Percentiles rank a stretch among this genome's conserved stretches.
These are phyloP conservation scores for Rugalucina vietnamica DNA, from an alignment of 2,888 invertebrate species.

Conservation along the genomic window DNA sequence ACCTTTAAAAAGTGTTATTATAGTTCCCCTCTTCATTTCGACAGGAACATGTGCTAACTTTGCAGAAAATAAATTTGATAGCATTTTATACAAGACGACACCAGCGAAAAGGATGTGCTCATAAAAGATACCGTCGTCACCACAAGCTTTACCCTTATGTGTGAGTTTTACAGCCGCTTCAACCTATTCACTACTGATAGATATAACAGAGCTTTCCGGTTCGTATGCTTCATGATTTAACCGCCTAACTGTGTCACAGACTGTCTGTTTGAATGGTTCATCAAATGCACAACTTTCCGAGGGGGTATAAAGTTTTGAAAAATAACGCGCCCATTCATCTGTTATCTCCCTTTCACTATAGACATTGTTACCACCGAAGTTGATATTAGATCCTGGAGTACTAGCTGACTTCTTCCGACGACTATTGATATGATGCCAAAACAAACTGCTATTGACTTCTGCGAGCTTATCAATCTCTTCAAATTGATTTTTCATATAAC, in stretches of 20 bases:
- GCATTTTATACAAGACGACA: background rate
- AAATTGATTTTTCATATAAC: background rate
- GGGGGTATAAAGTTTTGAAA: background rate
- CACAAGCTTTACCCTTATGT: background rate
- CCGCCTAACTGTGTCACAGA: background rate
- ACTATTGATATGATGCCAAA: background rate
- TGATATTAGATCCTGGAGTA: background rate
- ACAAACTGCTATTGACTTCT: background rate
- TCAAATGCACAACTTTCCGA: background rate
- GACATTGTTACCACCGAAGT: background rate
- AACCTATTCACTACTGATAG: background rate
- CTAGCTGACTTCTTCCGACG: background rate
- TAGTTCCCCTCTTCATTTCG: slow-evolving; percentile 13
- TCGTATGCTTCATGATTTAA: background rate
- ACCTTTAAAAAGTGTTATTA: slow-evolving; percentile 26
- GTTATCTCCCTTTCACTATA: background rate
- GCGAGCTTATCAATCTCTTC: background rate
- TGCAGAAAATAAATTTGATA: background rate
- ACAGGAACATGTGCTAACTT: background rate
- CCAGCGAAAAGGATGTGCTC: background rate
- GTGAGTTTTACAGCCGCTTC: background rate
- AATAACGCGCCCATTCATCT: background rate
- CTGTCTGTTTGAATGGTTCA: background rate
- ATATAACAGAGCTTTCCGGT: background rate
- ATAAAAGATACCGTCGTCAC: background rate